Evolutionary conservation across 2,888 invertebrate genomes (phyloP).

Genomic region (Drosophila ezoana): DNA sequence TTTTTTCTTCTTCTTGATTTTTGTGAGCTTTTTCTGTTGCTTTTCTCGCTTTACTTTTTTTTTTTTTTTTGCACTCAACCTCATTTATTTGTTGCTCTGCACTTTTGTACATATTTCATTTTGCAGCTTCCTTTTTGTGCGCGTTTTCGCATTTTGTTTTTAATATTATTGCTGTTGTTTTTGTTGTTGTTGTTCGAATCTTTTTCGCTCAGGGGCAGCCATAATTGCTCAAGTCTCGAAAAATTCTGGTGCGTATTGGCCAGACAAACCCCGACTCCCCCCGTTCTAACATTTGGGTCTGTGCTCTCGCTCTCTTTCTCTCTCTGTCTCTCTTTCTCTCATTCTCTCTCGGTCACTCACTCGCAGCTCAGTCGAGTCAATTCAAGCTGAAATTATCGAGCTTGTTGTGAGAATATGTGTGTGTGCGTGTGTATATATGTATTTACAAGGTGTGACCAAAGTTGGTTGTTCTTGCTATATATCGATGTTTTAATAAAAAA

Average conservation of each 20-base stretch:
- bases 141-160: constrained; percentile 28
- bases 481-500: no score
- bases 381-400: neutral
- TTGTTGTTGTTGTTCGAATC: constrained; percentile 24
- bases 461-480: no score
- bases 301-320: neutral
- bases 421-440: neutral
- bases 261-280: constrained; percentile 3
- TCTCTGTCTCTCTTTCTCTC: neutral
- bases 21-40: constrained; percentile 7
- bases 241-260: constrained; percentile 41
- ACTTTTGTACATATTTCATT: constrained; percentile 29
- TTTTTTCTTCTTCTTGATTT: neutral
- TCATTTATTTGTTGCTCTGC: constrained; percentile 42
- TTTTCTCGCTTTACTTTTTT: neutral
- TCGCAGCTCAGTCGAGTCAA: neutral
- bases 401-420: constrained; percentile 1
- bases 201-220: constrained; percentile 21
- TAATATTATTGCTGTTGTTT: constrained; percentile 12
- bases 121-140: constrained; percentile 17
- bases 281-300: neutral
- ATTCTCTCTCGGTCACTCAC: neutral
- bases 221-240: constrained; percentile 33
- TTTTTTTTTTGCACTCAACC: constrained; percentile 4
- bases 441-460: constrained; percentile 10